Evolutionary conservation across 92 coral and sea anemone genomes (phyloP).

Genomic region (Epizoanthus rinbou): DNA sequence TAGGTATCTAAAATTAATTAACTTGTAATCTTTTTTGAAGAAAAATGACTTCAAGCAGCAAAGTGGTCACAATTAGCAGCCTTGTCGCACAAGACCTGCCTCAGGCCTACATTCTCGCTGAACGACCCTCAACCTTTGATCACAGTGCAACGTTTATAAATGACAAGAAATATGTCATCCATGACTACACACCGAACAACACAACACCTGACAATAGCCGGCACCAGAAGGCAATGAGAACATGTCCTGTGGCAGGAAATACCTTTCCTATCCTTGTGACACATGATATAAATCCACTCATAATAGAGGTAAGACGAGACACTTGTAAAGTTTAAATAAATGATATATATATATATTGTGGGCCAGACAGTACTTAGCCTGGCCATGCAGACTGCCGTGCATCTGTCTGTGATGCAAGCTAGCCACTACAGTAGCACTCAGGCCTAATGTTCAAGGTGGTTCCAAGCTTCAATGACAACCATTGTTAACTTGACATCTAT

Average conservation of each 20-base stretch:
- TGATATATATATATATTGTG: no score
- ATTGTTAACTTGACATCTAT: no score
- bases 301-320: conserved; percentile 49
- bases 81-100: conserved; percentile 70
- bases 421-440: no score
- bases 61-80: conserved; percentile 72
- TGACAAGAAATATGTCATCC: conserved; percentile 69
- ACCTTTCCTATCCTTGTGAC: conserved; percentile 66
- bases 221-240: conserved; percentile 73
- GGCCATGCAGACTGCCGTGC: no score
- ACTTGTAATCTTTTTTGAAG: no score
- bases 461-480: no score
- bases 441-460: no score
- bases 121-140: conserved; percentile 75
- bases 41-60: conserved; percentile 14
- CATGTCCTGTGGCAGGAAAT: conserved; percentile 85
- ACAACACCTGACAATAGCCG: conserved; percentile 47
- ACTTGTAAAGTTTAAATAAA: no score
- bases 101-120: conserved; percentile 73
- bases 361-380: no score
- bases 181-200: conserved; percentile 62
- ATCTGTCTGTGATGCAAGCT: no score
- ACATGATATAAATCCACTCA: conserved; percentile 62
- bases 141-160: conserved; percentile 67
- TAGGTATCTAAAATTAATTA: no score